phyloP scores from a whole-genome alignment of 1,140 invertebrate species.

The Amphibalanus amphitrite region DNA sequence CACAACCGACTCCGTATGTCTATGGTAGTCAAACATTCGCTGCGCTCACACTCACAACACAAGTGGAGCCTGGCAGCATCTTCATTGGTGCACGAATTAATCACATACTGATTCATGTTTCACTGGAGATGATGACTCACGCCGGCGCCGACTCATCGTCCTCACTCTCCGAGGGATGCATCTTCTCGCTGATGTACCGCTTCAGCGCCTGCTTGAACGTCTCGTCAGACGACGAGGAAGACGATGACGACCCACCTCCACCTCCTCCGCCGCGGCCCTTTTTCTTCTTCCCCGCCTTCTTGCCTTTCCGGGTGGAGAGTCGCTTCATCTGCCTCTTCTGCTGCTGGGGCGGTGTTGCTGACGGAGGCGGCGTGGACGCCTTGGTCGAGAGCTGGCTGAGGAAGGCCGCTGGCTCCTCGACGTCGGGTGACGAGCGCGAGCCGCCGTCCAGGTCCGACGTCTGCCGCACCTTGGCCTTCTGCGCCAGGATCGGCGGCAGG shows the following conservation, averaged over 20 bases:
- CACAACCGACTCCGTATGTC: too few relatives aligned
- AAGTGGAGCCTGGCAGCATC: too few relatives aligned
- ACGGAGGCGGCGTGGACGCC: too few relatives aligned
- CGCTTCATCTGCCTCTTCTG: too few relatives aligned
- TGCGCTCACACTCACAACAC: too few relatives aligned
- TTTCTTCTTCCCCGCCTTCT: neutral
- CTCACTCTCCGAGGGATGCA: neutral
- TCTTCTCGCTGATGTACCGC: neutral
- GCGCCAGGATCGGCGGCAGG: neutral
- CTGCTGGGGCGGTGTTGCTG: too few relatives aligned
- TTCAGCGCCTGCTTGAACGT: neutral
- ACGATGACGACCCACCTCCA: too few relatives aligned
- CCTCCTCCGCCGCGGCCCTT: too few relatives aligned
- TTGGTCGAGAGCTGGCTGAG: neutral
- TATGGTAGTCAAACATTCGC: too few relatives aligned
- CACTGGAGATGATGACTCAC: neutral
- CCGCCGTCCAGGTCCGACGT: neutral
- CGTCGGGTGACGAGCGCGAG: too few relatives aligned
- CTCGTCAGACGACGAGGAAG: neutral
- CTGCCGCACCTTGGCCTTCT: neutral
- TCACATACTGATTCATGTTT: too few relatives aligned
- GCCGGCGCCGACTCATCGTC: neutral
- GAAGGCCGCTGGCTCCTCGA: neutral
- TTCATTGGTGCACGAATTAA: too few relatives aligned
- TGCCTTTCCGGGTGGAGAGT: neutral